A percentile compares a stretch with the other conserved stretches of the same genome.
Evolutionary conservation across 2,113 vertebrate species (phyloP).

Genomic region (Cynoglossus semilaevis): DNA sequence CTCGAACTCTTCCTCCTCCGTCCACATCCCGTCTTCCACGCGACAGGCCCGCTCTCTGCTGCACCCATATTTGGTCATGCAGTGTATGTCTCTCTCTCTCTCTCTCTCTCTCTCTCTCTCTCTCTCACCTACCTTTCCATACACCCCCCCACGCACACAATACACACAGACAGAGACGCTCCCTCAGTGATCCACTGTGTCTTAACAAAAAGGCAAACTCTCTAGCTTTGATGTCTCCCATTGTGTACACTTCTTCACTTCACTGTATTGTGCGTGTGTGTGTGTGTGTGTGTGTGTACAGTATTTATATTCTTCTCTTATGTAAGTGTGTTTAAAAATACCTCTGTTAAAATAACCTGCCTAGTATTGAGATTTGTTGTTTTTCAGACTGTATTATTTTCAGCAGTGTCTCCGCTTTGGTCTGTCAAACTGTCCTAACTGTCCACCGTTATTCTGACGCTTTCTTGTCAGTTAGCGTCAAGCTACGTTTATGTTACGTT

Average conservation of each 20-base stretch:
- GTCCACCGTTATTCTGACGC: no score
- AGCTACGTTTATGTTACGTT: no score
- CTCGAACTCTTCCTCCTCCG: slow-evolving; percentile 44
- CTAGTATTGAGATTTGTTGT: slow-evolving; percentile 4
- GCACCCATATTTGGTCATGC: slow-evolving; percentile 69
- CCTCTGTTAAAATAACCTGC: slow-evolving; percentile 21
- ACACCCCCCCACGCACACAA: slow-evolving; percentile 24
- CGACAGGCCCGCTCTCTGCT: slow-evolving; percentile 63
- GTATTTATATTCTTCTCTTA: slow-evolving; percentile 32
- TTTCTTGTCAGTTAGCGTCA: no score
- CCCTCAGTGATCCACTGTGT: slow-evolving; percentile 50
- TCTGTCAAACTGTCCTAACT: neutral
- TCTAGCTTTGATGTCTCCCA: slow-evolving; percentile 47
- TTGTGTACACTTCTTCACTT: slow-evolving; percentile 24
- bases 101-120: neutral
- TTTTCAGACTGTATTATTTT: slow-evolving; percentile 15
- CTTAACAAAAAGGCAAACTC: slow-evolving; percentile 50
- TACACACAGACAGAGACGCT: slow-evolving; percentile 21
- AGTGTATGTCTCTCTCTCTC: slow-evolving; percentile 43
- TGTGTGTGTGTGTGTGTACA: neutral
- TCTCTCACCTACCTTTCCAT: neutral
- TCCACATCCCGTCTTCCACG: slow-evolving; percentile 66
- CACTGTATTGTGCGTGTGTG: neutral
- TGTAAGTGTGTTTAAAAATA: slow-evolving; percentile 46
- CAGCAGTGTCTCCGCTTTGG: neutral